Conservation (phyloP, 2,888 invertebrate species). For the Alloplasta piceator region DNA sequence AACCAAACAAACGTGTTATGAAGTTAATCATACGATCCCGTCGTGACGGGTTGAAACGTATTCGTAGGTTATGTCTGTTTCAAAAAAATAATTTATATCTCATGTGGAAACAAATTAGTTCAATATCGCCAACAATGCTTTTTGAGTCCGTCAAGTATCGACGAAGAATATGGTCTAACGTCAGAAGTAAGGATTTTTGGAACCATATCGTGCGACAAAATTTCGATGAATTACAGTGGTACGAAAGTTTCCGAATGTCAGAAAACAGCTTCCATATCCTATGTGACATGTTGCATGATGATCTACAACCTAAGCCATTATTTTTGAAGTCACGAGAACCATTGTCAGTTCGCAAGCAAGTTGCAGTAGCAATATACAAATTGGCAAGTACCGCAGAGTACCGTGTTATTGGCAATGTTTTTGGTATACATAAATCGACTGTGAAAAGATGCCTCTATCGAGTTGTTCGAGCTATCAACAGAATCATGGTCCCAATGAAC, state of each 20-base stretch:
- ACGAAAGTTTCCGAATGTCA: neutral
- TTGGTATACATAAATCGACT: constrained; percentile 69
- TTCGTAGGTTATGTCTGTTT: neutral
- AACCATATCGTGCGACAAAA: neutral
- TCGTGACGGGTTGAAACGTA: neutral
- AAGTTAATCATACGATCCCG: no score
- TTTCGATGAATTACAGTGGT: neutral
- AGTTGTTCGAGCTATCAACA: constrained; percentile 71
- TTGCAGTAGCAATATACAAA: constrained; percentile 68
- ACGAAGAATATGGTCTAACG: neutral
- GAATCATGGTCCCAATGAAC: constrained; percentile 65
- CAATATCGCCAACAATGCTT: neutral
- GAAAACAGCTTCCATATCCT: neutral
- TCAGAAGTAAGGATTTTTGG: neutral
- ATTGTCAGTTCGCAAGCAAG: constrained; percentile 62
- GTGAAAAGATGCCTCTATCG: constrained; percentile 70
- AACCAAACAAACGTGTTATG: no score
- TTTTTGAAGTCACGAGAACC: neutral
- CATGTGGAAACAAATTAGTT: neutral
- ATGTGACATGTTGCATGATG: neutral
- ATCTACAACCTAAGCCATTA: neutral
- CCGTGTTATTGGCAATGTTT: constrained; percentile 65
- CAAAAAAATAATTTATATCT: neutral
- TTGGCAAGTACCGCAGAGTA: constrained; percentile 67
- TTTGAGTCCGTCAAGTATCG: neutral